Percentiles rank a stretch among this genome's conserved stretches.
Conservation (phyloP, 2,113 vertebrate genomes). For the Platichthys flesus region DNA sequence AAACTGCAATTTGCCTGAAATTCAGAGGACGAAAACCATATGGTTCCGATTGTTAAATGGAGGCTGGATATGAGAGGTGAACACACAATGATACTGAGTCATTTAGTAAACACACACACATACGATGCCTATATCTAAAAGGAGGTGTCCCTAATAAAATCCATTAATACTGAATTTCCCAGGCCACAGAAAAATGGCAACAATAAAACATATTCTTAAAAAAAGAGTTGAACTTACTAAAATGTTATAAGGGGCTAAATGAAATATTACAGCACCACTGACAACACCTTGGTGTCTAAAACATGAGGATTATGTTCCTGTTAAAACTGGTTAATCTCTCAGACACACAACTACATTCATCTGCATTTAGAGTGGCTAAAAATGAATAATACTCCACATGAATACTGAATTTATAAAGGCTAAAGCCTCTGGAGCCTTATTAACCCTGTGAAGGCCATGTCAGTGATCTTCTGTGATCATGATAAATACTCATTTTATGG, state of each 20-base stretch:
- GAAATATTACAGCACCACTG: conserved; percentile 52
- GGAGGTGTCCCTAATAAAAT: background rate
- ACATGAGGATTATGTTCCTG: conserved; percentile 47
- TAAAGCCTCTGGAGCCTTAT: conserved; percentile 23
- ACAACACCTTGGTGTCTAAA: conserved; percentile 43
- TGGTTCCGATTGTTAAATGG: background rate
- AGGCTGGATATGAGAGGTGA: background rate
- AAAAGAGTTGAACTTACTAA: background rate
- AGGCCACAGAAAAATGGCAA: background rate
- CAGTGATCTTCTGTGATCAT: conserved; percentile 18
- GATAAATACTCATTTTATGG: conserved; percentile 22
- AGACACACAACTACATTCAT: conserved; percentile 26
- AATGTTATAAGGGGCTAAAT: conserved; percentile 33
- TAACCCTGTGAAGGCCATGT: conserved; percentile 2
- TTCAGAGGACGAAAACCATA: background rate
- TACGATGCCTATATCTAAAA: background rate
- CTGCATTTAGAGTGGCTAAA: background rate
- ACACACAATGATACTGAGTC: background rate
- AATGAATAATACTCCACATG: conserved; percentile 13
- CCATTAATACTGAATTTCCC: background rate
- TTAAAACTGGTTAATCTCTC: conserved; percentile 51
- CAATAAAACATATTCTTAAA: background rate
- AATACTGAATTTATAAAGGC: conserved; percentile 12
- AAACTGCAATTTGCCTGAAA: background rate
- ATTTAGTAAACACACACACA: background rate